Conservation (phyloP, 2,888 invertebrate species). For the Ctena decussata region DNA sequence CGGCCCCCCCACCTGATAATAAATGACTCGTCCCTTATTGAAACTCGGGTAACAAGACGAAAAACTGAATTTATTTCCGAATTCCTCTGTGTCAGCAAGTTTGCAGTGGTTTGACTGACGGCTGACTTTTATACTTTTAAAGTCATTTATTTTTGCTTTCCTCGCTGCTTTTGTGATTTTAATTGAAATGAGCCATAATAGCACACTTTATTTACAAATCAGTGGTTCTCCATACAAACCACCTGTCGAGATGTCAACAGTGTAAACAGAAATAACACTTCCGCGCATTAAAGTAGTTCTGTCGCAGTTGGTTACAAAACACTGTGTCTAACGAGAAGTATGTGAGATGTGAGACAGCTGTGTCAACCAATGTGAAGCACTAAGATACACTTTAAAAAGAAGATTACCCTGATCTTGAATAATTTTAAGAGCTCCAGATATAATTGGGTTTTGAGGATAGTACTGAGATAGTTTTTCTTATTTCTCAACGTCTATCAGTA, state of each 20-base stretch:
- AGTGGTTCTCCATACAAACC: not conserved
- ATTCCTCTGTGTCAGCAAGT: not conserved
- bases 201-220: constrained; percentile 10
- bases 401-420: too few species aligned
- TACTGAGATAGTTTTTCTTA: too few species aligned
- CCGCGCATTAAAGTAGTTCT: not conserved
- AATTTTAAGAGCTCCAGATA: too few species aligned
- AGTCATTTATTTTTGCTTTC: not conserved
- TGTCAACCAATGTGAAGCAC: too few species aligned
- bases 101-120: not conserved
- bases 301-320: not conserved
- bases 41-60: too few species aligned
- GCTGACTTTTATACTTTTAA: constrained; percentile 2
- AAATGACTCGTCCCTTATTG: too few species aligned
- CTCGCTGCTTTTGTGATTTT: not conserved
- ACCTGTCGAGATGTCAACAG: constrained; percentile 12
- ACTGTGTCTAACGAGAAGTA: not conserved
- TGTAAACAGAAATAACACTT: not conserved
- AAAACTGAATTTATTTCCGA: not conserved
- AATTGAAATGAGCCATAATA: constrained; percentile 9
- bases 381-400: too few species aligned
- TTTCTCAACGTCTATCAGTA: too few species aligned
- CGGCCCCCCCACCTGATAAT: too few species aligned
- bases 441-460: too few species aligned
- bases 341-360: too few species aligned